Conservation (phyloP, 1,140 invertebrate species). For the Heliconius congener region DNA sequence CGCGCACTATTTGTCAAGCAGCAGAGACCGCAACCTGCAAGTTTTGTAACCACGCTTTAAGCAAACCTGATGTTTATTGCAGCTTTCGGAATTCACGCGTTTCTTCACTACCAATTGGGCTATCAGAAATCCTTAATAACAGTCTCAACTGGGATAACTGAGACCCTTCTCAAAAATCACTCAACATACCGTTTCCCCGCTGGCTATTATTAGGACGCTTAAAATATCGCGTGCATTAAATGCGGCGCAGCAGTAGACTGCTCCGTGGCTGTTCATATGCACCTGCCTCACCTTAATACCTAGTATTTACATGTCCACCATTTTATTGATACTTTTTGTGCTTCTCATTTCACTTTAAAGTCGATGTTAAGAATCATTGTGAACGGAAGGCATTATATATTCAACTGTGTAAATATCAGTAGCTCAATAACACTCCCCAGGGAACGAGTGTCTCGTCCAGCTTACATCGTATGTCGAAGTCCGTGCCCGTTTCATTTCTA, state of each 20-base stretch:
- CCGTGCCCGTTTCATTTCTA: constrained; percentile 23
- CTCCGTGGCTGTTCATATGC: constrained; percentile 40
- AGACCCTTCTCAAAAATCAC: constrained; percentile 47
- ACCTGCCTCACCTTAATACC: constrained; percentile 42
- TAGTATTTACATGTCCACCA: constrained; percentile 31
- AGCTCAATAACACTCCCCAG: constrained; percentile 46
- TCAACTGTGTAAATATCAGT: constrained; percentile 50
- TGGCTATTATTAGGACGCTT: constrained; percentile 55
- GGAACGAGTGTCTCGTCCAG: constrained; percentile 30
- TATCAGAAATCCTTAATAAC: constrained; percentile 9
- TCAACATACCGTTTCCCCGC: constrained; percentile 47
- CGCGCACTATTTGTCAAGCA: constrained; percentile 64
- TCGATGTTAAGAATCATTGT: constrained; percentile 23
- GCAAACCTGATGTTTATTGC: constrained; percentile 68
- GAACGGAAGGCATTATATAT: constrained; percentile 38
- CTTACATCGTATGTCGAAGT: background rate
- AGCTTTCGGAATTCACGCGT: constrained; percentile 53
- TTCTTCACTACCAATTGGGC: constrained; percentile 11
- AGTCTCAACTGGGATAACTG: constrained; percentile 7
- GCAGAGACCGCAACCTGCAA: constrained; percentile 54
- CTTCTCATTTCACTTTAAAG: constrained; percentile 27
- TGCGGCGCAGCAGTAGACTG: constrained; percentile 47
- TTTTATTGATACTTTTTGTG: constrained; percentile 11
- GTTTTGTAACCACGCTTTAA: constrained; percentile 66
- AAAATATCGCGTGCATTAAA: constrained; percentile 59